A percentile compares a stretch with the other conserved stretches of the same genome.
These are phyloP conservation scores for Raja brachyura DNA, from an alignment of 2,113 vertebrate genomes.

Conservation along the genomic window DNA sequence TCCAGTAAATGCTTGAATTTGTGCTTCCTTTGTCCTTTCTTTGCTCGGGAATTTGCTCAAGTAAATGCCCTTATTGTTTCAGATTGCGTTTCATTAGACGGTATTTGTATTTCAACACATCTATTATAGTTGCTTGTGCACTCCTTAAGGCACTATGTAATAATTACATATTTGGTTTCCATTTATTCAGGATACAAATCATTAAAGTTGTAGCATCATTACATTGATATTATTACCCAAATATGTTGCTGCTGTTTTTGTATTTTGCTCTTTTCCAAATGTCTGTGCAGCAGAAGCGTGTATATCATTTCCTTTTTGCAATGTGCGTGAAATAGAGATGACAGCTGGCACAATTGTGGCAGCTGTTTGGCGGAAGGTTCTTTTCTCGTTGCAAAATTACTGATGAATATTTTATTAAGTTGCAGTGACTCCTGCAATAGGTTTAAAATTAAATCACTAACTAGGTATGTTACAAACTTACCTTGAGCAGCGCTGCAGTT, in stretches of 20 bases:
- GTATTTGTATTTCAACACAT: background rate
- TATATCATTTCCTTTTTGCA: background rate
- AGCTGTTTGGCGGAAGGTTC: conserved; percentile 37
- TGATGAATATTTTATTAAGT: conserved; percentile 44
- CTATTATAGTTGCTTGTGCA: background rate
- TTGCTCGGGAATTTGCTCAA: background rate
- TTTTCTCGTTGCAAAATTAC: conserved; percentile 39
- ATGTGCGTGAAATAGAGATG: background rate
- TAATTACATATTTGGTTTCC: conserved; percentile 19
- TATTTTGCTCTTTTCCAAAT: background rate
- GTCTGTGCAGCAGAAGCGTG: background rate
- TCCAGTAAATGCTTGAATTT: background rate
- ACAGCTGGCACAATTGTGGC: conserved; percentile 24
- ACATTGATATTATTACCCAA: background rate
- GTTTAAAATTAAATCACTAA: background rate
- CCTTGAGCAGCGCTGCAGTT: too few species aligned
- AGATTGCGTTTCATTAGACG: conserved; percentile 23
- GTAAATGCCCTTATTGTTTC: too few species aligned
- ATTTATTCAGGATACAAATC: background rate
- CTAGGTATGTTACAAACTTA: too few species aligned
- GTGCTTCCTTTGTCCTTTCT: background rate
- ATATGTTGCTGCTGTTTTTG: conserved; percentile 7
- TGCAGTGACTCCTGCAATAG: background rate
- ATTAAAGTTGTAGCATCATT: conserved; percentile 22
- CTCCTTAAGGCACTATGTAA: background rate